A percentile compares a stretch with the other conserved stretches of the same genome.
These are phyloP conservation scores for Temnothorax curvispinosus DNA, from an alignment of 1,140 invertebrate species.

Conservation along the genomic window DNA sequence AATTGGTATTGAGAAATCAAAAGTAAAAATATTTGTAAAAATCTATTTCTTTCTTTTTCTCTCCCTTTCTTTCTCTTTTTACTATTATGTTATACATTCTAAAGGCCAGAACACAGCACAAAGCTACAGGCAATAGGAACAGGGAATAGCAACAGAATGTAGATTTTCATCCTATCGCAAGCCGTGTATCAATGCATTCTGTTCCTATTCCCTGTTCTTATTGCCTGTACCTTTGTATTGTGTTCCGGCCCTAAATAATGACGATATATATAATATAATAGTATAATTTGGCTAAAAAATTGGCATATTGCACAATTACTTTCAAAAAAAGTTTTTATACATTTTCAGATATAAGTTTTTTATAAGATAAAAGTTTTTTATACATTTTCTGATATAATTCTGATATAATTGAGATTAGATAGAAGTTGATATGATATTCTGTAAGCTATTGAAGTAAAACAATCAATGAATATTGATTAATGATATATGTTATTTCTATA, in stretches of 20 bases:
- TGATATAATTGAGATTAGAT: conserved; percentile 25
- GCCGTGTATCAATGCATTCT: too few relatives aligned
- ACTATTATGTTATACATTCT: neutral
- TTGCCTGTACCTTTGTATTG: neutral
- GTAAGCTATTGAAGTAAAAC: conserved; percentile 10
- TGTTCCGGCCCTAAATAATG: neutral
- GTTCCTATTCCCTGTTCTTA: too few relatives aligned
- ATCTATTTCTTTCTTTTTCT: neutral
- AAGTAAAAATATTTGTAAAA: neutral
- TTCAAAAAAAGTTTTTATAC: conserved; percentile 10
- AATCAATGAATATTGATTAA: conserved; percentile 32
- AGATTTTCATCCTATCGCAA: too few relatives aligned
- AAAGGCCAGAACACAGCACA: too few relatives aligned
- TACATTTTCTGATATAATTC: conserved; percentile 12
- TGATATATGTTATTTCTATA: conserved; percentile 9
- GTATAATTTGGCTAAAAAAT: conserved; percentile 8
- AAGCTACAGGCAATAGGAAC: too few relatives aligned
- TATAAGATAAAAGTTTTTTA: neutral
- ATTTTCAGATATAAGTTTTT: neutral
- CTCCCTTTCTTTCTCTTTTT: neutral
- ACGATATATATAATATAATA: conserved; percentile 16
- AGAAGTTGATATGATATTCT: neutral
- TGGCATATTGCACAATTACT: conserved; percentile 6
- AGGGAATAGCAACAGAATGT: too few relatives aligned
- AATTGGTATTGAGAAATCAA: conserved; percentile 11